phyloP scores from a whole-genome alignment of 2,113 vertebrate species.

The Corapipo altera region DNA sequence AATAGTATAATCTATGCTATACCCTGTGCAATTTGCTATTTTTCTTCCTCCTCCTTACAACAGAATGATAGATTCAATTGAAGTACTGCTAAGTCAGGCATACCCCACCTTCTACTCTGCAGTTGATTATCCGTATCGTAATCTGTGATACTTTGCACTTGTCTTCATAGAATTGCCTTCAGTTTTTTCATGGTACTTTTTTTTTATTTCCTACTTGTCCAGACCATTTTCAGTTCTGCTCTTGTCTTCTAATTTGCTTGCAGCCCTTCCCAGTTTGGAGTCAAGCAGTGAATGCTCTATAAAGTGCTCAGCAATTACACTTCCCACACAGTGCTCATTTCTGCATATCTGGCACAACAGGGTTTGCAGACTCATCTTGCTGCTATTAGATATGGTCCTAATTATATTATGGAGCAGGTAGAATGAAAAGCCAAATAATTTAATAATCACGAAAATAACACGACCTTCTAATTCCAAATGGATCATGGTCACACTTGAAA shows the following conservation, averaged over 20 bases:
- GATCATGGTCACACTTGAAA: background rate
- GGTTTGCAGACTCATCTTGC: background rate
- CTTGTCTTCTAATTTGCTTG: background rate
- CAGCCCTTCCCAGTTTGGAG: background rate
- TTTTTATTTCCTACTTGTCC: background rate
- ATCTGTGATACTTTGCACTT: background rate
- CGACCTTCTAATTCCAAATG: background rate
- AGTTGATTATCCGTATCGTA: background rate
- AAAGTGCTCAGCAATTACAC: background rate
- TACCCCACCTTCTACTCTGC: background rate
- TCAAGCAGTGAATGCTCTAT: background rate
- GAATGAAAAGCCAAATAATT: background rate
- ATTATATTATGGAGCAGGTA: background rate
- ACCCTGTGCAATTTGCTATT: background rate
- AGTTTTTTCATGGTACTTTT: fast-evolving
- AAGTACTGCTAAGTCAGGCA: background rate
- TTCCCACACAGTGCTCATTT: background rate
- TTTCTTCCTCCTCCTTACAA: background rate
- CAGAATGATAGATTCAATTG: background rate
- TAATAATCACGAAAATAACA: background rate
- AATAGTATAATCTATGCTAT: background rate
- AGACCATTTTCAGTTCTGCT: background rate
- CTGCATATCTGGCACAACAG: background rate
- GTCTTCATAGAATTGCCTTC: background rate
- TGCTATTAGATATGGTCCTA: background rate